These are phyloP conservation scores for Unio pictorum DNA, from an alignment of 2,888 invertebrate species.

Conservation along the genomic window DNA sequence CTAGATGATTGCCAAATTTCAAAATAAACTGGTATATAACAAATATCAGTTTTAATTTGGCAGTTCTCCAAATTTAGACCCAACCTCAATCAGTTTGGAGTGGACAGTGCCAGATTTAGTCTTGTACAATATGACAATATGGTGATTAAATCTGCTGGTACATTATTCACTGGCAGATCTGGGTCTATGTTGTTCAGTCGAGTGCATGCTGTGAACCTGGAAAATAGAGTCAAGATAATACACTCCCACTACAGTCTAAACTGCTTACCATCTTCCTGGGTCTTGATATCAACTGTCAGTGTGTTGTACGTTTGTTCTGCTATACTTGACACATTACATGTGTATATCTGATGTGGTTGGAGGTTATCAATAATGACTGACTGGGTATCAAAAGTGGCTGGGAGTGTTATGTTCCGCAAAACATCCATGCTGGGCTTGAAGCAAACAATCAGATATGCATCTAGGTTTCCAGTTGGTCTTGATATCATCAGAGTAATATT, in stretches of 20 bases:
- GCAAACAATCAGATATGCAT: slow-evolving; percentile 27
- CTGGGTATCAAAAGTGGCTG: slow-evolving; percentile 8
- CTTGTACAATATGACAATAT: too few species aligned
- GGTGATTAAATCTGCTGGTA: too few species aligned
- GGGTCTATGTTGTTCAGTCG: neutral
- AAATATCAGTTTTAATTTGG: too few species aligned
- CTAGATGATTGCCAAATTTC: too few species aligned
- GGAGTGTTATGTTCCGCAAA: slow-evolving; percentile 17
- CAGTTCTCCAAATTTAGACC: too few species aligned
- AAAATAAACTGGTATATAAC: too few species aligned
- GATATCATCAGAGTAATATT: slow-evolving; percentile 35
- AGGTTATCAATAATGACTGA: slow-evolving; percentile 28
- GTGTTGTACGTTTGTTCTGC: slow-evolving; percentile 28
- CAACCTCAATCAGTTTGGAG: too few species aligned
- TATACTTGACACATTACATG: slow-evolving; percentile 35
- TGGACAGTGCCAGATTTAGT: too few species aligned
- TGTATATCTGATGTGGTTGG: slow-evolving; percentile 44
- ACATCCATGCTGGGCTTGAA: slow-evolving; percentile 4
- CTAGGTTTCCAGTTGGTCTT: slow-evolving; percentile 33
- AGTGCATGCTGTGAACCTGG: neutral
- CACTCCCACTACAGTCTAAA: neutral
- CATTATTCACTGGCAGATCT: too few species aligned
- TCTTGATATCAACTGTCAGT: slow-evolving; percentile 29
- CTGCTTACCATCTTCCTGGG: slow-evolving; percentile 45
- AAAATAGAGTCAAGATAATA: neutral